A percentile compares a stretch with the other conserved stretches of the same genome.
These are phyloP conservation scores for Neofelis nebulosa DNA, from an alignment of 2,113 vertebrate genomes.

Conservation along the genomic window DNA sequence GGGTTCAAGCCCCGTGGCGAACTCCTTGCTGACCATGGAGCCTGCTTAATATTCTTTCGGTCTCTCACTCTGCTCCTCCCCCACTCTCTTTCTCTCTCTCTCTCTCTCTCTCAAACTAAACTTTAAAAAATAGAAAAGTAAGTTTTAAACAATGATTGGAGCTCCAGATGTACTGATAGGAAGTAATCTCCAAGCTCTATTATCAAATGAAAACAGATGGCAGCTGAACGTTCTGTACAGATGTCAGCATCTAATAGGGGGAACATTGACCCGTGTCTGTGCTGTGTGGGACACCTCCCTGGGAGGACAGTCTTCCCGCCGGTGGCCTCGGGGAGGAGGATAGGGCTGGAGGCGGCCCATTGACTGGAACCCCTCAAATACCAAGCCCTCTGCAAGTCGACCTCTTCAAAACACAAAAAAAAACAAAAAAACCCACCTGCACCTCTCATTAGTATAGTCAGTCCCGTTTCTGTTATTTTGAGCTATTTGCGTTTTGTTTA, in stretches of 20 bases:
- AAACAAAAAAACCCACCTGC: background rate
- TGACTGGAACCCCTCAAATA: background rate
- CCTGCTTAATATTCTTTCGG: too few relatives aligned
- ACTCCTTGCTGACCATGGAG: too few relatives aligned
- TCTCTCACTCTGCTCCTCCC: too few relatives aligned
- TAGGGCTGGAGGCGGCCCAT: rapidly evolving
- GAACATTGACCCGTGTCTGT: background rate
- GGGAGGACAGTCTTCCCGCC: background rate
- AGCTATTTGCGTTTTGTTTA: background rate
- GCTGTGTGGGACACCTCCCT: background rate
- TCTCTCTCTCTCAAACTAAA: too few relatives aligned
- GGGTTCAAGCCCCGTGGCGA: too few relatives aligned
- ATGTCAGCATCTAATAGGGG: background rate
- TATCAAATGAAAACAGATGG: background rate
- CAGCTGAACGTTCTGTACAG: background rate
- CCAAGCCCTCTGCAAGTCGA: rapidly evolving
- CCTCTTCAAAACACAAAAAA: background rate
- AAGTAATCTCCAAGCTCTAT: background rate
- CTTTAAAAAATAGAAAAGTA: too few relatives aligned
- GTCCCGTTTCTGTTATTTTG: background rate
- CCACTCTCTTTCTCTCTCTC: too few relatives aligned
- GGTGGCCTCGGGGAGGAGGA: background rate
- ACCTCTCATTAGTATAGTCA: rapidly evolving
- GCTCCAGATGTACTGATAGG: rapidly evolving
- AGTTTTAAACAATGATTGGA: background rate